A percentile compares a stretch with the other conserved stretches of the same genome.
Conservation (phyloP, 1,140 invertebrate genomes). For the Drosophila arizonae region DNA sequence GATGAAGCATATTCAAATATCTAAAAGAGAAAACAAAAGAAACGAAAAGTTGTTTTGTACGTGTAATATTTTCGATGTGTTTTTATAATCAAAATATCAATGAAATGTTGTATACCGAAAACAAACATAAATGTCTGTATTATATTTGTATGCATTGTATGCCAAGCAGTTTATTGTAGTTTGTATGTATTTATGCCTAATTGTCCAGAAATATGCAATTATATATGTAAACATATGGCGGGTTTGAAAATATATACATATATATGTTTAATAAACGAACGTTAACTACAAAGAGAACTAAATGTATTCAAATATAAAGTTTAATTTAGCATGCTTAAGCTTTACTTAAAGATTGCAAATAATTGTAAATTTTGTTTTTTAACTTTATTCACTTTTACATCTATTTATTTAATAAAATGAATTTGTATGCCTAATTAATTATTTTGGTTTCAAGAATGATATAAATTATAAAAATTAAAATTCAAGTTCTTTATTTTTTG, state of each 20-base stretch:
- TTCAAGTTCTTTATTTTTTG: too few species aligned
- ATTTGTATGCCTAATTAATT: too few species aligned
- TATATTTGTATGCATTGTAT: slow-evolving; percentile 10
- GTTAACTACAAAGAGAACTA: not conserved
- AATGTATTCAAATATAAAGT: not conserved
- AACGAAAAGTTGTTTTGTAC: slow-evolving; percentile 30
- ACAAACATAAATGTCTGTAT: slow-evolving; percentile 20
- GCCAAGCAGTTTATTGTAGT: slow-evolving; percentile 28
- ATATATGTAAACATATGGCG: slow-evolving; percentile 2
- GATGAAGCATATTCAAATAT: slow-evolving; percentile 33
- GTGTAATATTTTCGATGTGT: slow-evolving; percentile 34
- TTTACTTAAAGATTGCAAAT: too few species aligned
- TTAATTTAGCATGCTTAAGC: too few species aligned
- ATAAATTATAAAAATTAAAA: too few species aligned
- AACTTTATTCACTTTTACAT: too few species aligned
- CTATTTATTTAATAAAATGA: too few species aligned
- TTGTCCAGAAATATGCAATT: slow-evolving; percentile 26
- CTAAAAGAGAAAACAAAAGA: slow-evolving; percentile 9
- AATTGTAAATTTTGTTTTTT: too few species aligned
- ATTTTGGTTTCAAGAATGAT: too few species aligned
- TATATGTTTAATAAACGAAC: slow-evolving; percentile 25
- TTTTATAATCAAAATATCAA: slow-evolving; percentile 35
- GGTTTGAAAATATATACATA: not conserved
- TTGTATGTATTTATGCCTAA: slow-evolving; percentile 27
- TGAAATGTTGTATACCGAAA: slow-evolving; percentile 34